Percentiles rank a stretch among this genome's conserved stretches.
Evolutionary conservation across 2,888 invertebrate genomes (phyloP).

Genomic region (Schrankia costaestrigalis): DNA sequence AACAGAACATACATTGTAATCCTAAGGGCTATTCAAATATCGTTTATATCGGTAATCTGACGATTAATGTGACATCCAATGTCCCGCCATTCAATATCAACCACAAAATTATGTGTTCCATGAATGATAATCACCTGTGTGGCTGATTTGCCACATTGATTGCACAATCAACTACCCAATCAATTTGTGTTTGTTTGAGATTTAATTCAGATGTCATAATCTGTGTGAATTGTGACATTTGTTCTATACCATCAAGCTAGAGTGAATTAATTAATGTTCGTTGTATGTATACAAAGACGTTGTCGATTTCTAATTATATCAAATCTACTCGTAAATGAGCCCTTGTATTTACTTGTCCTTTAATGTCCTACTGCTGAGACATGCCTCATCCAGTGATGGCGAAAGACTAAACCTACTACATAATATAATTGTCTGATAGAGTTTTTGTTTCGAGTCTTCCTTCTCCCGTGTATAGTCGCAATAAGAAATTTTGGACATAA

Average conservation of each 20-base stretch:
- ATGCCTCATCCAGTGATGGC: no score
- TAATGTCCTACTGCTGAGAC: no score
- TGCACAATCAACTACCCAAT: conserved; percentile 33
- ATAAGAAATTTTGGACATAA: no score
- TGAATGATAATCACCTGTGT: conserved; percentile 52
- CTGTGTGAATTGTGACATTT: conserved; percentile 19
- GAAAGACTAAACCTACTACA: no score
- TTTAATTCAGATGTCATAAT: conserved; percentile 31
- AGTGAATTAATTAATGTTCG: no score
- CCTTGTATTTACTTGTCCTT: no score
- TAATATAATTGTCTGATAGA: no score
- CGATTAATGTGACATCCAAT: conserved; percentile 50
- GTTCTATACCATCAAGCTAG: no score
- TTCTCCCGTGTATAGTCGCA: no score
- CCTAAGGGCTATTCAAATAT: conserved; percentile 48
- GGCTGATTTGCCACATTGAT: conserved; percentile 53
- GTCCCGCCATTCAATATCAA: conserved; percentile 45
- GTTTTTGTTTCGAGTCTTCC: no score
- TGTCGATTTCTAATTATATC: neutral
- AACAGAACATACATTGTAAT: conserved; percentile 32
- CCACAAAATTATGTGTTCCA: conserved; percentile 60
- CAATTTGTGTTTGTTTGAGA: conserved; percentile 30
- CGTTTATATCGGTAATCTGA: conserved; percentile 49
- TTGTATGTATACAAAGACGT: neutral
- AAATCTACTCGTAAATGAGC: no score